Evolutionary conservation across 2,113 vertebrate species (phyloP).

Genomic region (Gadus chalcogrammus): DNA sequence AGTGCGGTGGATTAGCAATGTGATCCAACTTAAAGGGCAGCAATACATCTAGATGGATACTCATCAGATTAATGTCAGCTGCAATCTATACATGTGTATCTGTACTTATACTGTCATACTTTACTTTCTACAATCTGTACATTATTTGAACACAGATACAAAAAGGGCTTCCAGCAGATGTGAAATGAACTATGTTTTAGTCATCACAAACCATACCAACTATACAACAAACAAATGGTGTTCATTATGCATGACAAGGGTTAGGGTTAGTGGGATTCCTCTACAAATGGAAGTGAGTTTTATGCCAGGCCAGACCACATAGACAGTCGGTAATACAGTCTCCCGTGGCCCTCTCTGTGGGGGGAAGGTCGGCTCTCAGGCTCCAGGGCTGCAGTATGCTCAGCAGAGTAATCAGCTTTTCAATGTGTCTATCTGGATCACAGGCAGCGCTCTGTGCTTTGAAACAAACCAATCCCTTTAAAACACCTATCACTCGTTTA

Average conservation of each 20-base stretch:
- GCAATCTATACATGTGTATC: conserved; percentile 45
- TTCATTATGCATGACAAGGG: no score
- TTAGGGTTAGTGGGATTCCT: no score
- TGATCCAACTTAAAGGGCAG: conserved; percentile 37
- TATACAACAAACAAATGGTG: not conserved
- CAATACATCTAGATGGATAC: conserved; percentile 78
- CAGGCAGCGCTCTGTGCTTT: conserved; percentile 23
- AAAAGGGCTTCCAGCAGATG: no score
- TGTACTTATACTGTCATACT: not conserved
- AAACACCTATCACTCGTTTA: conserved; percentile 30
- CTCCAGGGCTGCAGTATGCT: conserved; percentile 14
- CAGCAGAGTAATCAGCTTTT: conserved; percentile 61
- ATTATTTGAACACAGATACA: no score
- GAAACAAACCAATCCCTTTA: conserved; percentile 59
- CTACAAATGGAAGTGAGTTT: no score
- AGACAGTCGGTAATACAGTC: conserved; percentile 1
- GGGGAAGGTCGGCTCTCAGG: conserved; percentile 10
- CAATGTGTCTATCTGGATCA: conserved; percentile 59
- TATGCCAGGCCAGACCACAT: no score
- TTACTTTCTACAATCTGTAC: not conserved
- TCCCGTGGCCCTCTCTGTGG: conserved; percentile 10
- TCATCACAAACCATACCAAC: not conserved
- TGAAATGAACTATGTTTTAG: not conserved
- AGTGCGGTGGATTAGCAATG: conserved; percentile 36
- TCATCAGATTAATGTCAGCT: conserved; percentile 80